A percentile compares a stretch with the other conserved stretches of the same genome.
phyloP scores from a whole-genome alignment of 2,888 invertebrate species.

The Tribolium freemani region DNA sequence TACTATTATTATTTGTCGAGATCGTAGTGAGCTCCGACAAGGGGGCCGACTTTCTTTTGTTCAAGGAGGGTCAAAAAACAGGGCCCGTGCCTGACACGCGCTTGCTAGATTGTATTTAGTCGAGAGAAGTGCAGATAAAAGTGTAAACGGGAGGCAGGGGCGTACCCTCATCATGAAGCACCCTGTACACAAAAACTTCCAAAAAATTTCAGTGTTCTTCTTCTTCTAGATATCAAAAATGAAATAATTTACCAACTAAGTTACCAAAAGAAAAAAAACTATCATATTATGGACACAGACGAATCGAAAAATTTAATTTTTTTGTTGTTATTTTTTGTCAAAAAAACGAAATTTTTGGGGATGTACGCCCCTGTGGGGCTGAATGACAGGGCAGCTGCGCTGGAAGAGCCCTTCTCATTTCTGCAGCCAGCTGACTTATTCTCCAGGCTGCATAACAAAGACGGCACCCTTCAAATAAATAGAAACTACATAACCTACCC shows the following conservation, averaged over 20 bases:
- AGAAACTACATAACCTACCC: constrained; percentile 59
- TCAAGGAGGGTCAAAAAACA: constrained; percentile 62
- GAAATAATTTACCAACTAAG: too few relatives aligned
- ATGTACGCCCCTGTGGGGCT: constrained; percentile 51
- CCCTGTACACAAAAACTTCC: too few relatives aligned
- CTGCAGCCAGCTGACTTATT: constrained; percentile 68
- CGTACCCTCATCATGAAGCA: constrained; percentile 42
- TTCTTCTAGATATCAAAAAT: too few relatives aligned
- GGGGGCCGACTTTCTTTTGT: constrained; percentile 66
- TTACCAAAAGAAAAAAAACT: too few relatives aligned
- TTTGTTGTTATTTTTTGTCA: background rate
- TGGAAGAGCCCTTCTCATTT: constrained; percentile 48
- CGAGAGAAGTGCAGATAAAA: constrained; percentile 62
- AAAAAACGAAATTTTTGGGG: background rate
- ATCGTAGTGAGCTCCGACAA: constrained; percentile 57
- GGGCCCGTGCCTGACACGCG: constrained; percentile 68
- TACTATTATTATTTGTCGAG: constrained; percentile 55
- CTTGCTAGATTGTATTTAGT: constrained; percentile 65
- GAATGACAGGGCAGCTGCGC: constrained; percentile 56
- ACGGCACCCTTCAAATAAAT: constrained; percentile 64
- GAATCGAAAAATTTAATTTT: too few relatives aligned
- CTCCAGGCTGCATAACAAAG: constrained; percentile 66
- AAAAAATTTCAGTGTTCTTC: too few relatives aligned
- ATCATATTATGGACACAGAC: too few relatives aligned
- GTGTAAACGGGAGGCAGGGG: constrained; percentile 61